Evolutionary conservation across 2,797 vertebrate genomes (phyloP), one percentile per base, ranked within the genome.

Genomic region (Malacoraja senta): DNA sequence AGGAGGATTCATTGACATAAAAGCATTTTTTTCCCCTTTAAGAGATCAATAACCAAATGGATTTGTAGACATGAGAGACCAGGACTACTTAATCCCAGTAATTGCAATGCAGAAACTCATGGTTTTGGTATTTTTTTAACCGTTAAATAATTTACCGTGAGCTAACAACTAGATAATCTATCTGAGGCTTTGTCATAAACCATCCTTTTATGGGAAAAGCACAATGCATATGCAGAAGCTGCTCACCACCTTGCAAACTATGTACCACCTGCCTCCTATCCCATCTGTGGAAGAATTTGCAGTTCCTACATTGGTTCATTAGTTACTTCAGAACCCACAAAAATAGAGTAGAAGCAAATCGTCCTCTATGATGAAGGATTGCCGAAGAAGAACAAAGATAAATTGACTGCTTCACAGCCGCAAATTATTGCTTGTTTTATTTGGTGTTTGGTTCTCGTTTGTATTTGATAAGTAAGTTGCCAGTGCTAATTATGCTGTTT

Each of bases 81-180:
- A 71, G 68, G 32, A 74, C 21, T 44, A 19, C 38, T 32, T 74
- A 44, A 15, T 61, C 83, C 63, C 29, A 86, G 68, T 35, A 91
- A 72, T 44, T 29, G 26, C 63, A 91, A 35, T 68, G 17, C 63
- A 71, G 88, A 72, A 72, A 65, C 24, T 91, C 68, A 91, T 72
- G 38, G 71, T 38, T 91, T 91, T 35, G 4, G 35, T 72, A 91
- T 91, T 91, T 72, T 32, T 91, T 91, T 91, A 72, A 44, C 88
- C 38, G 21, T 72, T 91, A 72, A 91, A 91, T 91, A 91, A 91
- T 91, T 91, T 65, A 72, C 24, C 68, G 72, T 44, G 88, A 91
- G 10, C 88, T 74, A 65, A 74, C 68, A 26, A 68, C 38, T 72
- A 91, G 72, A 91, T 72, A 91, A 72, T 91, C 32, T 32, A 72